Evolutionary conservation across 2,113 vertebrate species (phyloP), one percentile per base, ranked within the genome.

Genomic region (Corythornis madagascariensis): DNA sequence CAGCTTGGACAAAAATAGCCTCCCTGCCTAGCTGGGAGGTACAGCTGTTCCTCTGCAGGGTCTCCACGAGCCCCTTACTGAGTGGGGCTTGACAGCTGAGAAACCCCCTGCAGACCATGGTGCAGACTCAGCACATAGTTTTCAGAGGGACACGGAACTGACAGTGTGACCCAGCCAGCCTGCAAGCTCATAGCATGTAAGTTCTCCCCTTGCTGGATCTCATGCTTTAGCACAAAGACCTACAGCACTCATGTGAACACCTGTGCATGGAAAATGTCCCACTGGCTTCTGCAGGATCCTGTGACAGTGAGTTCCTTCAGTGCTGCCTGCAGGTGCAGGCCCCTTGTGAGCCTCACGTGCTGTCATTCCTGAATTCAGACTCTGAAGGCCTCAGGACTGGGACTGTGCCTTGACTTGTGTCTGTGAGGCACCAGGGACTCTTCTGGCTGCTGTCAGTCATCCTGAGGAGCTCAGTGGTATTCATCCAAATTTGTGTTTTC

Each of bases 331-430:
- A 83, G 82, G 55, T 59, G 59, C 56, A 15, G 21, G 24, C 56
- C 25, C 42, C 63, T 42, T 8, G 15, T 15, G 33, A 79, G 13
- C 66, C 64, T 89, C 43, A 10, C 0, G 0, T 57, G 69, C 64
- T 86, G 79, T 69, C 85, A 10, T 80, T 55, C 60, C 75, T 93
- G 65, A 80, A 69, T 75, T 71, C 70, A 79, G 53, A 28, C 29
- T 18, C 7, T 22, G 50, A 89, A 86, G n/a, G 88, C 93, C 89
- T 90, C 61, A 33, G 82, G 91, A 83, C 45, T 92, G 76, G 70
- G 87, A 10, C 83, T 80, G 40, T 93, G 93, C 79, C 82, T 70
- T 86, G 83, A 80, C 94, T 95, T 88, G 92, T 89, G 76, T 73
- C 73, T 81, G 47, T 67, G 78, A 86, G 95, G 82, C 84, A 86